Conservation (phyloP, 2,113 vertebrate species). For the Lontra canadensis region DNA sequence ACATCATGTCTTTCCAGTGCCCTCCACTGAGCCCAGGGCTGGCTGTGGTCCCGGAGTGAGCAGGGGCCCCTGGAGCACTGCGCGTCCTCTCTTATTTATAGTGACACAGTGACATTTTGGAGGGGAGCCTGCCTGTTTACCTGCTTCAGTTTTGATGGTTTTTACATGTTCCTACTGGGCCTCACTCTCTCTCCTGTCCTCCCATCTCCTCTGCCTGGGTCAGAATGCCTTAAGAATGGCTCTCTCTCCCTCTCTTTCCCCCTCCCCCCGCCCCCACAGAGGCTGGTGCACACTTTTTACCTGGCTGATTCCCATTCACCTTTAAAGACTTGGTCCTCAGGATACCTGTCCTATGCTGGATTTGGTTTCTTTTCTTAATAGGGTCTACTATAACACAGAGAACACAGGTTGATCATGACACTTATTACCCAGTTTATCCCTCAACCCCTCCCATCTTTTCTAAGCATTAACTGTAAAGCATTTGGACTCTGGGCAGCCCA, state of each 20-base stretch:
- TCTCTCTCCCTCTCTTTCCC: background rate
- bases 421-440: background rate
- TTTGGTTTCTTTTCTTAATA: background rate
- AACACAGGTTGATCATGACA: background rate
- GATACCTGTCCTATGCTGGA: background rate
- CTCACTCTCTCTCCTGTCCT: background rate
- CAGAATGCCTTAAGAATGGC: background rate
- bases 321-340: background rate
- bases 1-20: background rate
- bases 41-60: background rate
- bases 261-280: background rate
- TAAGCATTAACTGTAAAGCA: background rate
- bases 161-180: background rate
- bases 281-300: background rate
- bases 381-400: background rate
- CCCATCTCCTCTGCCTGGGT: background rate
- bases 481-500: background rate
- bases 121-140: background rate
- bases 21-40: background rate
- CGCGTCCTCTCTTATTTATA: background rate
- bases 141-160: background rate
- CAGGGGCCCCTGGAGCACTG: background rate
- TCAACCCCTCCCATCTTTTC: background rate
- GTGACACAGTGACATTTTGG: background rate
- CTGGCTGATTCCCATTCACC: background rate